Evolutionary conservation across 2,113 vertebrate species (phyloP), one percentile per base, ranked within the genome.

Genomic region (Amphilophus citrinellus): DNA sequence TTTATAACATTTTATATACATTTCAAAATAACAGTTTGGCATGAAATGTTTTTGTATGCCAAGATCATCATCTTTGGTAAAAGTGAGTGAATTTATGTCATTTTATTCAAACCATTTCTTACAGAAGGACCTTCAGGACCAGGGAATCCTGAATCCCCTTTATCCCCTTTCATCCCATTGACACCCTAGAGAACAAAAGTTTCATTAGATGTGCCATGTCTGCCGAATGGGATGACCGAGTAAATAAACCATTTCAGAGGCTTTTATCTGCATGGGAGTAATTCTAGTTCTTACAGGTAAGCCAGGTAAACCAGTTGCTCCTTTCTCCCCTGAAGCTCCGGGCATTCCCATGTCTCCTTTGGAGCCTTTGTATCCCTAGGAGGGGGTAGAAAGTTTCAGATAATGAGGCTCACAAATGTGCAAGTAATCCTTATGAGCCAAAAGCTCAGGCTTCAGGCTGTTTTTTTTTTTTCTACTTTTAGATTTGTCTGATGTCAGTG

Each of bases 71-170:
- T 27, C 10, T 75, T 27, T 3, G 27, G 9, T 35, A 50, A 82
- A 22, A 58, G 13, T 15, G 8, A 76, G 27, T 22, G 22, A 30
- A 20, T 30, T 63, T 4, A 9, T 39, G 24, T 1, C 2, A 4
- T 50, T 37, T 81, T 11, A 7, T 0, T 42, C 14, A 17, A 17
- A 60, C 17, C 47, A 18, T 22, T 7, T 90, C 98, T 97, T 96
- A 99, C 98, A n/a, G 98, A 99, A 91, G 97, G 95, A 83, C 98
- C 98, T 85, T 99, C 97, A 77, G 97, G 96, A 83, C 98, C 98
- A 6, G 97, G 93, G 39, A 97, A 89, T 57, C 98, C 98, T 24
- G 95, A 60, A 60, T 99, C 98, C 92, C 98, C 98, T 91, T 98
- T 99, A 63, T 99, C 98, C 0, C 98, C 98, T 92, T 98, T 99